Evolutionary conservation across 2,888 invertebrate species (phyloP).

Genomic region (Chromoteleia sp.): DNA sequence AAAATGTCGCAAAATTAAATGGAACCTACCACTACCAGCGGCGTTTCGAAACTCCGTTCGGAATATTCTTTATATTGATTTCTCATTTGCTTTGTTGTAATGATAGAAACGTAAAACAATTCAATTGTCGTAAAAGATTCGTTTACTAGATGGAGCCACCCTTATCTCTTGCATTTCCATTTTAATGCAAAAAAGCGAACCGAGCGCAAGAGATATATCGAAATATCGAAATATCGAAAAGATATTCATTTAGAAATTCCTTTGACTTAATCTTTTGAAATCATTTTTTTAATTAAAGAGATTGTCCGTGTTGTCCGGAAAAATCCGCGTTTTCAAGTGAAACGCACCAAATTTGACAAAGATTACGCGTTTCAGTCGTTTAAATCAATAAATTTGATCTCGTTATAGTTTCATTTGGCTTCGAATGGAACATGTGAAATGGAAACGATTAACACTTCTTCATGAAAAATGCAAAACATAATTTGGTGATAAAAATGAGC

Average conservation of each 20-base stretch:
- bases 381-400: too few species aligned
- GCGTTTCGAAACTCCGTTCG: constrained; percentile 25
- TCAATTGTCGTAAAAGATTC: constrained; percentile 39
- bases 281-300: constrained; percentile 15
- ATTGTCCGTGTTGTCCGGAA: too few species aligned
- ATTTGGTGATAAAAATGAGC: constrained; percentile 9
- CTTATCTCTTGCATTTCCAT: constrained; percentile 12
- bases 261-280: constrained; percentile 4
- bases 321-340: too few species aligned
- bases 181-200: constrained; percentile 25
- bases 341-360: too few species aligned
- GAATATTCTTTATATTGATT: constrained; percentile 59
- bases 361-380: too few species aligned
- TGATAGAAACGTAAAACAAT: constrained; percentile 53
- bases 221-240: constrained; percentile 19
- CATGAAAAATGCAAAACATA: neutral
- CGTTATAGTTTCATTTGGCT: too few species aligned
- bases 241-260: constrained; percentile 25
- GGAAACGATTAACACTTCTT: neutral
- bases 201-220: neutral
- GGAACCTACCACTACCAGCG: constrained; percentile 11
- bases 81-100: constrained; percentile 57
- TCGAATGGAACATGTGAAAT: neutral
- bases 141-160: constrained; percentile 46
- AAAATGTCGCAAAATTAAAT: constrained; percentile 6